These are phyloP conservation scores for Bagarius yarrelli DNA, from an alignment of 2,113 vertebrate species.

Conservation along the genomic window DNA sequence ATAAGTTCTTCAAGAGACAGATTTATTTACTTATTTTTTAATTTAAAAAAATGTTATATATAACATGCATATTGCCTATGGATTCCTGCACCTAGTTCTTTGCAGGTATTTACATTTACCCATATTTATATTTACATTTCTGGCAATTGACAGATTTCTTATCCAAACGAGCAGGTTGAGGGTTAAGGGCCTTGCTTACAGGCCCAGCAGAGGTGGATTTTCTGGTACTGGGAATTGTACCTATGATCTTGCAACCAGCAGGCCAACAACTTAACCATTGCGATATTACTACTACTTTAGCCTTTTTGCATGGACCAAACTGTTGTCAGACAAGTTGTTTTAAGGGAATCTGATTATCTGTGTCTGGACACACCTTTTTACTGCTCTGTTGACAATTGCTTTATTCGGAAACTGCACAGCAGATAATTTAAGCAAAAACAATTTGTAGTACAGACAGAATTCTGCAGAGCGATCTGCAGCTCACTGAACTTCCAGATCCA, in stretches of 20 bases:
- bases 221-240: no score
- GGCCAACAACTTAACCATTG: no score
- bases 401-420: constrained; percentile 24
- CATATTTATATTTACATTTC: no score
- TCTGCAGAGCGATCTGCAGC: background rate
- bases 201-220: no score
- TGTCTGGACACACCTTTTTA: constrained; percentile 20
- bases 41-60: background rate
- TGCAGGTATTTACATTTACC: background rate
- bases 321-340: background rate
- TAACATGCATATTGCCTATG: background rate
- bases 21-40: background rate
- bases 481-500: background rate
- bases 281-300: no score
- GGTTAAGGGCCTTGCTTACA: no score
- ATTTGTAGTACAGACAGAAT: constrained; percentile 16
- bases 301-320: background rate
- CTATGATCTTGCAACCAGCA: no score
- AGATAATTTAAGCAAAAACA: constrained; percentile 24
- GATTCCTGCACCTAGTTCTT: background rate
- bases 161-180: no score
- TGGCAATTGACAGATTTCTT: no score
- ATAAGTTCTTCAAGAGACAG: background rate
- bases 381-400: constrained; percentile 25
- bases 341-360: background rate